These are phyloP conservation scores for Theristicus caerulescens DNA, from an alignment of 2,113 vertebrate genomes.

Conservation along the genomic window DNA sequence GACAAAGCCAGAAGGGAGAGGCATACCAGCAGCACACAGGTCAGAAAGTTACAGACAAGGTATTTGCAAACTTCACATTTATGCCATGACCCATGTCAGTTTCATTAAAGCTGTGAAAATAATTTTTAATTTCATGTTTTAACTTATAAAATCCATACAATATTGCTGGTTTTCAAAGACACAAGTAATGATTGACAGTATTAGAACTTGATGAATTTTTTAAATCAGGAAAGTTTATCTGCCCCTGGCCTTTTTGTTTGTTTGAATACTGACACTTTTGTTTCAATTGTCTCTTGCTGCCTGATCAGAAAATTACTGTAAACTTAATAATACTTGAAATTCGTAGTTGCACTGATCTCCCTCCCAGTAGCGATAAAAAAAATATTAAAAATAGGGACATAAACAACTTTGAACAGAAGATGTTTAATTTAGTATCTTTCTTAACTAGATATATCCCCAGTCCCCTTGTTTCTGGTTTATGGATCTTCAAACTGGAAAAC, in stretches of 20 bases:
- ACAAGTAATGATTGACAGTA: background rate
- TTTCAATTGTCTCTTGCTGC: background rate
- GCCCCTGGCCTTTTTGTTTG: background rate
- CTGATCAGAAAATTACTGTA: background rate
- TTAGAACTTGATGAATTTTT: background rate
- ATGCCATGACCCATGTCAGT: background rate
- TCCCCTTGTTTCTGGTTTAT: background rate
- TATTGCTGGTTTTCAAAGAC: background rate
- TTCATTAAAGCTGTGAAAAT: background rate
- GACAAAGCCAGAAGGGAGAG: conserved; percentile 60
- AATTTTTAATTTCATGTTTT: background rate
- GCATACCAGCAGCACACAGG: conserved; percentile 61
- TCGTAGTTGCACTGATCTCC: background rate
- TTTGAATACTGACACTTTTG: background rate
- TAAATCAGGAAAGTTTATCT: background rate
- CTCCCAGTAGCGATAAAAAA: background rate
- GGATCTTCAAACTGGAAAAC: background rate
- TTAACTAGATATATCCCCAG: background rate
- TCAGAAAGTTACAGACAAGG: conserved; percentile 59
- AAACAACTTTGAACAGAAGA: background rate
- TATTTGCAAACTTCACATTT: conserved; percentile 50
- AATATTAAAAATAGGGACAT: background rate
- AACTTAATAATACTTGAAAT: background rate
- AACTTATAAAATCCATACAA: background rate
- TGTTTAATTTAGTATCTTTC: background rate